Base-by-base conservation (phyloP, 2,113 vertebrate species). In the Bothrops jararaca region DNA sequence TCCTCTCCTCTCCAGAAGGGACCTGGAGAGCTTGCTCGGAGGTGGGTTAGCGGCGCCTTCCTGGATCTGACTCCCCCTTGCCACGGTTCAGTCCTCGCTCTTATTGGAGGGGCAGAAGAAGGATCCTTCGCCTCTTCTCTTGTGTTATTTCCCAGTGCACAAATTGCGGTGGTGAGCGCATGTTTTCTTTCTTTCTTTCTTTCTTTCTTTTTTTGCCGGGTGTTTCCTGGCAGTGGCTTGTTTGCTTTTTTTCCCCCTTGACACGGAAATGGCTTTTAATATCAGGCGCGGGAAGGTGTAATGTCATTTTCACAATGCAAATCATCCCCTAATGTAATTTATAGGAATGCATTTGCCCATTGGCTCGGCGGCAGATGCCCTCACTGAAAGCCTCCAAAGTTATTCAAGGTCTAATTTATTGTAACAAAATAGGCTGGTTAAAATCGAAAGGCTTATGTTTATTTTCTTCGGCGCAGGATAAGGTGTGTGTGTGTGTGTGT, bases 91-190 rank as follows among this genome's bases (percentile, higher is more conserved):
- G 22, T 9, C 23, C 29, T 74, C 60, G 15, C 29, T 48, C n/a
- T 54, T n/a, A 90, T 29, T 3, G 15, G 39, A 64, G 48, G 53
- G 29, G 1, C 18, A 26, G 42, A n/a, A 24, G 90, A n/a, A 3
- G n/a, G 5, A 1, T 7, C 74, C 18, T 80, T 12, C 45, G 20
- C 12, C 10, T n/a, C 58, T 42, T 34, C 6, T 90, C 85, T 92
- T 6, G 29, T 88, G 9, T 56, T 13, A 34, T 6, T 50, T 90
- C 5, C 85, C 92, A 52, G 74, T 29, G 5, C 42, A 18, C 42
- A 7, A 89, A 39, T 92, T 89, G 64, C 54, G 52, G 85, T 90
- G 92, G 92, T 92, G 90, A 92, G 92, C 29, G 26, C 86, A 86
- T 34, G 3, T 24, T 23, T 50, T 4, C 2, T 5, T 48, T 45